Evolutionary conservation across 1,140 invertebrate species (phyloP).

Genomic region (Phymastichus coffea): DNA sequence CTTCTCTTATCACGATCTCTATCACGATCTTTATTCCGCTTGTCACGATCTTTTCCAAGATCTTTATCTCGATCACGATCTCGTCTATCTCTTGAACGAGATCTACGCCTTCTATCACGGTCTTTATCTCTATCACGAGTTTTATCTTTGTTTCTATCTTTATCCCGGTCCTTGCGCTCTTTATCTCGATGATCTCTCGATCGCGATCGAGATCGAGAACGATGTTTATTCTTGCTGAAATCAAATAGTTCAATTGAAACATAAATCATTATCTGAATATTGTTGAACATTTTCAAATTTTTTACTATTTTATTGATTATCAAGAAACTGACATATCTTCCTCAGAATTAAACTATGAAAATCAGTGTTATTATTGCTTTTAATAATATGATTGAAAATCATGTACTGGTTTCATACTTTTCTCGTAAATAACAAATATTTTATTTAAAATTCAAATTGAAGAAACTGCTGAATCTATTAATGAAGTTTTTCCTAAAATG

Average conservation of each 20-base stretch:
- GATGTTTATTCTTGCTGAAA: slow-evolving; percentile 55
- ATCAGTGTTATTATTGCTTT: too few species aligned
- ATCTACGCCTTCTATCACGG: slow-evolving; percentile 42
- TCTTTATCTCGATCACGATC: slow-evolving; percentile 49
- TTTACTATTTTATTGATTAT: too few species aligned
- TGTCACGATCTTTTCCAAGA: slow-evolving; percentile 42
- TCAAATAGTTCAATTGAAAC: slow-evolving; percentile 29
- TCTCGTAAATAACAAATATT: too few species aligned
- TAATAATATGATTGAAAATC: too few species aligned
- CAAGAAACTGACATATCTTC: too few species aligned
- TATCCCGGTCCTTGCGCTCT: slow-evolving; percentile 53
- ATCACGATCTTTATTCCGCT: slow-evolving; percentile 41
- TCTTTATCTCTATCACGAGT: slow-evolving; percentile 53
- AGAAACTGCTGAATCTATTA: too few species aligned
- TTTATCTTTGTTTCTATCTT: slow-evolving; percentile 49
- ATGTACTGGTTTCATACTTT: too few species aligned
- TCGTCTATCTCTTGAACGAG: slow-evolving; percentile 51
- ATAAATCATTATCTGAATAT: too few species aligned
- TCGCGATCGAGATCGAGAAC: slow-evolving; percentile 54
- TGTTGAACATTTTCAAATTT: too few species aligned
- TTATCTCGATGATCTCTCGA: slow-evolving; percentile 48
- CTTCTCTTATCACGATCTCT: slow-evolving; percentile 53
- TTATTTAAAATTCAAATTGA: too few species aligned
- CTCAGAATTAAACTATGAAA: too few species aligned
- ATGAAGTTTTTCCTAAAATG: too few species aligned